Evolutionary conservation across 2,113 vertebrate species (phyloP).

Genomic region (Cyphomyrus discorhynchus): DNA sequence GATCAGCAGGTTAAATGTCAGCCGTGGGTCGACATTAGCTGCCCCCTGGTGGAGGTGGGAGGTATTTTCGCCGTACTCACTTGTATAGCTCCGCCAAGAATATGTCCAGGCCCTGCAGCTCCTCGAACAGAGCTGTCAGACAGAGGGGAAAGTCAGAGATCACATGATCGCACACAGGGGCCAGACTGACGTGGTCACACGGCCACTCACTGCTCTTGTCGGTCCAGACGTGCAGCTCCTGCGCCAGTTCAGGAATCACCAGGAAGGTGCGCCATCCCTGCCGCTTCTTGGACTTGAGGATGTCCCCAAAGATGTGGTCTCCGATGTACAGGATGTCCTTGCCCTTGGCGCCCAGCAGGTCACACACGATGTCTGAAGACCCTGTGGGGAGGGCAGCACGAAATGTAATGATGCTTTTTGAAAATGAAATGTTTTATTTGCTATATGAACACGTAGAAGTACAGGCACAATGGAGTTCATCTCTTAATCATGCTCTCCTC

Average conservation of each 20-base stretch:
- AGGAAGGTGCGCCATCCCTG: constrained; percentile 97
- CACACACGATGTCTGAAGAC: constrained; percentile 92
- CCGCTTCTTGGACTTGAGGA: constrained; percentile 97
- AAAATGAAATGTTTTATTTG: not conserved
- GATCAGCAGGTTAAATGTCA: constrained; percentile 8
- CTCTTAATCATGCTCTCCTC: not conserved
- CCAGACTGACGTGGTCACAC: not conserved
- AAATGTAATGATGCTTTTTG: not conserved
- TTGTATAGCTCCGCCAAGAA: constrained; percentile 97
- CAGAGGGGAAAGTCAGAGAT: constrained; percentile 19
- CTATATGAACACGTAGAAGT: not conserved
- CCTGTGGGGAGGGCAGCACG: constrained; percentile 53
- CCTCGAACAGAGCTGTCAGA: constrained; percentile 86
- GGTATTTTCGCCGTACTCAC: constrained; percentile 67
- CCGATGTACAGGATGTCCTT: constrained; percentile 98
- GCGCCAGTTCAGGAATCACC: constrained; percentile 92
- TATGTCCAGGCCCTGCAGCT: constrained; percentile 94
- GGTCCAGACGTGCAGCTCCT: constrained; percentile 97
- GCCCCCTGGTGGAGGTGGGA: not conserved
- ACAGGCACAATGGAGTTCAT: not conserved
- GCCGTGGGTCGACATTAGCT: not conserved
- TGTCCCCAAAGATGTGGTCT: constrained; percentile 98
- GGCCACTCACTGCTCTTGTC: constrained; percentile 85
- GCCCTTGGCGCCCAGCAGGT: constrained; percentile 90
- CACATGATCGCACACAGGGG: not conserved